These are phyloP conservation scores for Thereva nobilitata DNA, from an alignment of 2,888 invertebrate genomes.

Conservation along the genomic window DNA sequence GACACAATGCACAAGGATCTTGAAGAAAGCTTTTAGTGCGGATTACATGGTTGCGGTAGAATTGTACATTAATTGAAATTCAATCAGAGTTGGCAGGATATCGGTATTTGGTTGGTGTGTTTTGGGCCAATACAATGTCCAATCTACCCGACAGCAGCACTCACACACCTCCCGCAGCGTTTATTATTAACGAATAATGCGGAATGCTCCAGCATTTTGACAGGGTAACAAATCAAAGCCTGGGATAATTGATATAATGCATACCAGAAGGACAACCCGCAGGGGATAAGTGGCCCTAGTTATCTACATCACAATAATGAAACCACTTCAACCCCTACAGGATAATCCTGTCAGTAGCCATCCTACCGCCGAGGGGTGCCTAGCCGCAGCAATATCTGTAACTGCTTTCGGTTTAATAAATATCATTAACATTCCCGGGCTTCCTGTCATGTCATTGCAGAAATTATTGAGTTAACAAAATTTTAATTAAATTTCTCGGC, in stretches of 20 bases:
- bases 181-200: too few relatives aligned
- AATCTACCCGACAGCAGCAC: too few relatives aligned
- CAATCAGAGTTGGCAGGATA: slow-evolving; percentile 11
- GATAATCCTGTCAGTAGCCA: too few relatives aligned
- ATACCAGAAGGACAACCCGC: too few relatives aligned
- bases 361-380: background rate
- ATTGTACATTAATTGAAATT: slow-evolving; percentile 25
- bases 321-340: too few relatives aligned
- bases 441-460: slow-evolving; percentile 26
- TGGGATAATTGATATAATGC: too few relatives aligned
- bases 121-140: too few relatives aligned
- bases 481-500: slow-evolving; percentile 31
- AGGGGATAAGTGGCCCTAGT: too few relatives aligned
- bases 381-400: background rate
- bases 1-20: slow-evolving; percentile 2
- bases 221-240: too few relatives aligned
- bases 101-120: background rate
- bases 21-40: background rate
- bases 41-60: slow-evolving; percentile 8
- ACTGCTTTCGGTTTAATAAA: slow-evolving; percentile 16
- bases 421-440: slow-evolving; percentile 25
- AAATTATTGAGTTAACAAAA: slow-evolving; percentile 33
- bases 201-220: too few relatives aligned
- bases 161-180: too few relatives aligned
- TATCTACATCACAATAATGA: too few relatives aligned